Evolutionary conservation across 2,113 vertebrate genomes (phyloP), one percentile per base, ranked within the genome.

Genomic region (Abramis brama): DNA sequence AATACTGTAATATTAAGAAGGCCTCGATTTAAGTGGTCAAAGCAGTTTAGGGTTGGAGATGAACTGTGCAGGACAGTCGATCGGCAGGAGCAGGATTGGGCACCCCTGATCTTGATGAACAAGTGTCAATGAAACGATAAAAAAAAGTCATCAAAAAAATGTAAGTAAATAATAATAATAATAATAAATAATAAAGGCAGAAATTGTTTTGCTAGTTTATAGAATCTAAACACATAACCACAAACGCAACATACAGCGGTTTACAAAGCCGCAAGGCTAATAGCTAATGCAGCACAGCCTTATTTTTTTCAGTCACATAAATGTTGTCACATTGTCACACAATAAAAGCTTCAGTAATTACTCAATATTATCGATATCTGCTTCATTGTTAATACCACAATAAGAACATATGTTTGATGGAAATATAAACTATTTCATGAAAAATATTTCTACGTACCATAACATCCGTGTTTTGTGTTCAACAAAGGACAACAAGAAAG

Each of bases 381-480:
- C 19, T 71, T 23, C 12, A 23, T 11, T 43, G 1, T 1, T 71
- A 6, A 73, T 6, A 10, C 10, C 9, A 23, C 5, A 43, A 9
- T 5, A 23, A 43, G 11, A 73, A 73, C 23, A 60, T 9, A 9
- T 4, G 59, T 64, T 66, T 66, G 25, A 66, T 66, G 62, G 3
- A 71, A 60, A 60, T 23, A 23, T 60, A 5, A 19, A 23, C 0
- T 21, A 21, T 59, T 23, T 59, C 7, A 55, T 55, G 15, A 57
- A 19, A 17, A 6, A 64, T 8, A 36, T 21, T 21, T 21, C 17
- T 9, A 39, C 66, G 0, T 5, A 71, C 68, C 68, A 71, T 71
- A 0, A 5, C 0, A 15, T 2, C 4, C 0, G 47, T 0, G 15
- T 3, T 36, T 36, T 39, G 39, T 17, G 30, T 19, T 33, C 15